These are phyloP conservation scores for Oscarella lobularis DNA, from an alignment of 37 sponge, comb jelly and placozoan species.

Conservation along the genomic window DNA sequence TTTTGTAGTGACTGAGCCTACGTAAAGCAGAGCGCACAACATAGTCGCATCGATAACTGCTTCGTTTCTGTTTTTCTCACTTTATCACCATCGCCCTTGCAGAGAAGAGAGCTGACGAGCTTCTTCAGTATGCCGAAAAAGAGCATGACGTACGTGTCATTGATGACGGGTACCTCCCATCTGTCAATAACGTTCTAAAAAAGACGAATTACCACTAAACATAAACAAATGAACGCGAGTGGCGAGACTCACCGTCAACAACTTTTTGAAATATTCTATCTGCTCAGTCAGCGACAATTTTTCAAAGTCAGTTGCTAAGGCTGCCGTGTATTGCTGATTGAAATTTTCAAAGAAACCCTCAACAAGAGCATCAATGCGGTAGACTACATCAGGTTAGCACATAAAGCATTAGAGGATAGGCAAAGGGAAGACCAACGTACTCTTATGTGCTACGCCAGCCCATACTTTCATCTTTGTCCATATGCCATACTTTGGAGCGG, in stretches of 20 bases:
- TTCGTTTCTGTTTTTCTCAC: too few species aligned
- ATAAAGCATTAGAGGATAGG: neutral
- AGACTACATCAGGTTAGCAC: conserved; percentile 21
- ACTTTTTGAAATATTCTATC: conserved; percentile 36
- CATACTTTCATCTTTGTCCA: conserved; percentile 46
- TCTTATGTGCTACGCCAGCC: conserved; percentile 15
- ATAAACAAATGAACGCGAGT: too few species aligned
- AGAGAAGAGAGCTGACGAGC: conserved; percentile 35
- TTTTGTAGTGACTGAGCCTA: conserved; percentile 76
- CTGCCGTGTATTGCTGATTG: conserved; percentile 46
- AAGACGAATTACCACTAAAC: neutral
- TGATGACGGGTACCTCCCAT: conserved; percentile 70
- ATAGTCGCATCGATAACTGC: neutral
- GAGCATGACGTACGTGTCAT: conserved; percentile 79
- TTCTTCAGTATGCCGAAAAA: conserved; percentile 79
- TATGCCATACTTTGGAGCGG: conserved; percentile 47
- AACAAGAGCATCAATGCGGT: conserved; percentile 56
- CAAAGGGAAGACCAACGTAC: neutral
- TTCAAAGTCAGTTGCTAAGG: conserved; percentile 42
- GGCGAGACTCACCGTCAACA: conserved; percentile 35
- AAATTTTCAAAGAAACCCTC: conserved; percentile 49
- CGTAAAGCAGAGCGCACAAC: neutral
- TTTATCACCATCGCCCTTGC: neutral
- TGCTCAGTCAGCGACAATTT: conserved; percentile 39
- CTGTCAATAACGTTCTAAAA: conserved; percentile 49